phyloP scores from a whole-genome alignment of 2,888 invertebrate genomes.

The Drepana falcataria region DNA sequence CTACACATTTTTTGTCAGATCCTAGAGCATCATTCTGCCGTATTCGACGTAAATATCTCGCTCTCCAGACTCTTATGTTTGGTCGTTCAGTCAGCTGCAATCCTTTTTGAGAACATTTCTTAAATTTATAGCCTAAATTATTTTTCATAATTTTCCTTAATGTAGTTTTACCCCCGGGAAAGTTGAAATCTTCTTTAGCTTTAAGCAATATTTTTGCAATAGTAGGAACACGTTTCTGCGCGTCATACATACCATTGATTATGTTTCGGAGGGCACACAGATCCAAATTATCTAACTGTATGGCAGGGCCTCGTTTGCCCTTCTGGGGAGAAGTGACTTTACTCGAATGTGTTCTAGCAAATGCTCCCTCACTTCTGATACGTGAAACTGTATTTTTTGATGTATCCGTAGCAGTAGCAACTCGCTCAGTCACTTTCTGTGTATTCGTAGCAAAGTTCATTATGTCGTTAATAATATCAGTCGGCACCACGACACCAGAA shows the following conservation, averaged over 20 bases:
- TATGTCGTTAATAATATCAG: background rate
- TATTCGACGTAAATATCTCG: slow-evolving; percentile 1
- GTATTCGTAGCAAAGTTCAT: background rate
- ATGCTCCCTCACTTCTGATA: background rate
- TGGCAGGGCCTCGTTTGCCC: slow-evolving; percentile 1
- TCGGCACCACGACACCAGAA: background rate
- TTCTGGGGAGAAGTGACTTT: background rate
- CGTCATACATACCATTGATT: background rate
- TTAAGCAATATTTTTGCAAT: slow-evolving; percentile 3
- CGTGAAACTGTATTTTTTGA: slow-evolving; percentile 1
- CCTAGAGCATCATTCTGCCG: slow-evolving; percentile 3
- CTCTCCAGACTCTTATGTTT: slow-evolving; percentile 3
- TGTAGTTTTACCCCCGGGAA: slow-evolving; percentile 1
- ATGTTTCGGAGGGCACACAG: slow-evolving; percentile 2
- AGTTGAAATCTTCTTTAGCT: slow-evolving; percentile 3
- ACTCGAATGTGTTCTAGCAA: background rate
- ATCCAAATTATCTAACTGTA: slow-evolving; percentile 8
- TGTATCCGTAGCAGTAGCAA: background rate
- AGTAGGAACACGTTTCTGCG: slow-evolving; percentile 2
- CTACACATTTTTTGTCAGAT: background rate
- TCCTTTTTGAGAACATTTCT: slow-evolving; percentile 3
- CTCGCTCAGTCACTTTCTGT: slow-evolving; percentile 1
- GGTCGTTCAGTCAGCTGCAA: background rate
- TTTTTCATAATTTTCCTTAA: slow-evolving; percentile 4
- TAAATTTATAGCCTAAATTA: slow-evolving; percentile 3